phyloP scores from a whole-genome alignment of 2,797 vertebrate species.

The Octomys mimax region DNA sequence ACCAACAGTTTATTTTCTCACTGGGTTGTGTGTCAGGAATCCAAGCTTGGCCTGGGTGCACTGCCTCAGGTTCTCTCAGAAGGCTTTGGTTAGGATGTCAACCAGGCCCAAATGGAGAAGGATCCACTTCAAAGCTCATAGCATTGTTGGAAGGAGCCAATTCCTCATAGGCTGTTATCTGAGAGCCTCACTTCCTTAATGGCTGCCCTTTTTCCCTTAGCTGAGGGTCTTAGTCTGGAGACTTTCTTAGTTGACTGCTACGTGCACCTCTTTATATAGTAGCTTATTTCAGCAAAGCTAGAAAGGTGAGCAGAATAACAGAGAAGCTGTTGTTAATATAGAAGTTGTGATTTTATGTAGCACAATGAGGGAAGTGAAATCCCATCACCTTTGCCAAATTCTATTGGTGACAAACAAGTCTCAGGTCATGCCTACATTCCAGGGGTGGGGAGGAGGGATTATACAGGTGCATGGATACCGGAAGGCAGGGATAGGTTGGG shows the following conservation, averaged over 20 bases:
- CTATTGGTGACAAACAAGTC: not conserved
- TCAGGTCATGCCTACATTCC: not conserved
- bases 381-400: not conserved
- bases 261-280: not conserved
- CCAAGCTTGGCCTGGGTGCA: not conserved
- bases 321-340: not conserved
- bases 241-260: not conserved
- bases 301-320: not conserved
- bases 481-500: not conserved
- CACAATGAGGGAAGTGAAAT: not conserved
- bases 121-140: not conserved
- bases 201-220: not conserved
- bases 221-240: not conserved
- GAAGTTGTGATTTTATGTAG: not conserved
- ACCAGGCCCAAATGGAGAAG: rapidly evolving
- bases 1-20: not conserved
- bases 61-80: not conserved
- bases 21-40: not conserved
- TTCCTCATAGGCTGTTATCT: not conserved
- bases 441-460: not conserved
- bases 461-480: not conserved
- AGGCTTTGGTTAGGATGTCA: not conserved
- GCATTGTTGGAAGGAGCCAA: not conserved
- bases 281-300: not conserved
- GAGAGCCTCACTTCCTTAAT: not conserved